Base-by-base conservation (phyloP, 2,113 vertebrate species). In the Myanophis thanlyinensis region DNA sequence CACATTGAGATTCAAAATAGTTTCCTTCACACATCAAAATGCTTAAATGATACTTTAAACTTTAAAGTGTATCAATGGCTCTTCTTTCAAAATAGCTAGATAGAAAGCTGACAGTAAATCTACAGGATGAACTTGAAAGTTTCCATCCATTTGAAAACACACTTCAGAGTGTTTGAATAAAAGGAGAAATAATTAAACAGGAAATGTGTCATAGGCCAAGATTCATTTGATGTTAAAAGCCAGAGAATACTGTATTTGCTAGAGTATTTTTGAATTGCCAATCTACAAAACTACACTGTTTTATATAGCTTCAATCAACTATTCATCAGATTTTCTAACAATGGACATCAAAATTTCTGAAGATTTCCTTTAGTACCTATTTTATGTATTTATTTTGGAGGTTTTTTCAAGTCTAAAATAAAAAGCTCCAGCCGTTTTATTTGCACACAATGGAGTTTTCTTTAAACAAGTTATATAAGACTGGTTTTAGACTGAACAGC, bases 121-220 rank as follows among this genome's bases (percentile, higher is more conserved):
- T 89, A 86, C 18, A 27, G 35, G 87, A 54, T 49, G 22, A 89
- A 80, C 87, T 89, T 13, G 1, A 47, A 51, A 59, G 10, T 3
- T 59, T 56, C 40, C 53, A 23, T 67, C 53, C 30, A 23, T 89
- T 13, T 13, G 15, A 54, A 52, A 52, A 18, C 53, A 91, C 8
- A 15, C 53, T 30, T 86, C 80, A 56, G 5, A 22, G 10, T 23
- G 3, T 47, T 67, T 85, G 73, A 54, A 3, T 0, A n/a, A 90
- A 93, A 30, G 12, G 11, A 87, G 15, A 88, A 22, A 87, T 44
- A 22, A 1, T 80, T 52, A 8, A 91, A 27, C 18, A 22, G 12
- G 10, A 23, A 23, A 0, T 0, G 22, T 2, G 47, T 23, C 46
- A 85, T 44, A 9, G 73, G 73, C 18, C 73, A 80, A 40, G 35